Percentiles rank a stretch among this genome's conserved stretches.
These are phyloP conservation scores for Ciconia boyciana DNA, from an alignment of 2,113 vertebrate genomes.

Conservation along the genomic window DNA sequence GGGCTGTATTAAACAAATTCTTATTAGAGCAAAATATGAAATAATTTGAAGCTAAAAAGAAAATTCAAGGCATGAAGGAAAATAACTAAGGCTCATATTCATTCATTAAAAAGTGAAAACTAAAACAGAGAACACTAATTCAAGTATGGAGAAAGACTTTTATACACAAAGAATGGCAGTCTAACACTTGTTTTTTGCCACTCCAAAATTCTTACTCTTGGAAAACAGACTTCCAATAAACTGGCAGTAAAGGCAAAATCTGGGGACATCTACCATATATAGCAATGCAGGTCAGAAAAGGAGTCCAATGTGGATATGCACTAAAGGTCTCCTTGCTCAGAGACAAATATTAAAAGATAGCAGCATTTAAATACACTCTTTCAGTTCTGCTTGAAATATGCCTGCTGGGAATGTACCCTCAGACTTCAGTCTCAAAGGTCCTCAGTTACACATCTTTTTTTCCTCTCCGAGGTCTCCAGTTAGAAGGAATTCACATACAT, in stretches of 20 bases:
- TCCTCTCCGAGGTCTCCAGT: neutral
- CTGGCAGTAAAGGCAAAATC: neutral
- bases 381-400: neutral
- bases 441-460: neutral
- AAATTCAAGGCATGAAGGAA: neutral
- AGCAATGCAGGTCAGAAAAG: neutral
- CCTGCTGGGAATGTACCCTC: neutral
- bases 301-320: neutral
- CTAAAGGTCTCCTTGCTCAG: neutral
- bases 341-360: neutral
- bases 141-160: neutral
- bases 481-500: neutral
- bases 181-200: neutral
- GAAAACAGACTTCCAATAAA: neutral
- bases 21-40: neutral
- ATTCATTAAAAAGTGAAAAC: neutral
- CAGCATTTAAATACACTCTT: neutral
- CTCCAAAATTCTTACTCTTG: neutral
- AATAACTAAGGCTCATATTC: neutral
- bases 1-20: neutral
- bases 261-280: neutral
- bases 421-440: neutral
- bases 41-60: neutral
- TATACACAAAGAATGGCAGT: neutral
- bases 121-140: neutral